phyloP scores from a whole-genome alignment of 2,113 vertebrate species.

The Syngnathus scovelli region DNA sequence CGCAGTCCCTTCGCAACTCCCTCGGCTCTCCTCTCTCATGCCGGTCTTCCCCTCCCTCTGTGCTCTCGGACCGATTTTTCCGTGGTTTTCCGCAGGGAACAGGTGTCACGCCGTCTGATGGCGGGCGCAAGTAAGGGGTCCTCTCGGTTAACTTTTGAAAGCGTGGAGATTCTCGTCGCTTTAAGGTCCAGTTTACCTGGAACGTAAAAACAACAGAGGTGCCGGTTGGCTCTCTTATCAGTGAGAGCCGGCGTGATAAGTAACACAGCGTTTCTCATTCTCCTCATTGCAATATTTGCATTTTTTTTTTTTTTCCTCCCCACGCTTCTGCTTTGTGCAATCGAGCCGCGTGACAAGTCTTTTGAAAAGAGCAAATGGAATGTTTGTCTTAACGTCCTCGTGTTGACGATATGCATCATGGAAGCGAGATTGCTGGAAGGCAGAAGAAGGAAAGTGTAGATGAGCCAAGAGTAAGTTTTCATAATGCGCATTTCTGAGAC shows the following conservation, averaged over 20 bases:
- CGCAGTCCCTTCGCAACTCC: conserved; percentile 24
- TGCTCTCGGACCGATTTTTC: conserved; percentile 35
- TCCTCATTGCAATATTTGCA: conserved; percentile 11
- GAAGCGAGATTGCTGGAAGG: conserved; percentile 16
- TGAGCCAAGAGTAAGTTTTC: background rate
- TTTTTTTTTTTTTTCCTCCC: background rate
- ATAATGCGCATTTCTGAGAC: background rate
- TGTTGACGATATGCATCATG: background rate
- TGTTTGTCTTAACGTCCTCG: conserved; percentile 20
- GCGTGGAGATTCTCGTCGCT: conserved; percentile 21
- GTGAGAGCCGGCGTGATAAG: background rate
- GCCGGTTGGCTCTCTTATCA: conserved; percentile 28
- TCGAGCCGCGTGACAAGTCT: conserved; percentile 30
- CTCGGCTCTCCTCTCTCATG: conserved; percentile 15
- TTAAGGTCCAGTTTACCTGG: conserved; percentile 25
- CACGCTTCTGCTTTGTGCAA: conserved; percentile 10
- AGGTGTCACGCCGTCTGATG: conserved; percentile 54
- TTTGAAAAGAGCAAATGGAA: conserved; percentile 12
- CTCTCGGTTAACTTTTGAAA: conserved; percentile 22
- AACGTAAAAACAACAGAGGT: conserved; percentile 12
- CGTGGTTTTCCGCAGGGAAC: conserved; percentile 36
- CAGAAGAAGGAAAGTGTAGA: background rate
- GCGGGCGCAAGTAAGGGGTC: conserved; percentile 27
- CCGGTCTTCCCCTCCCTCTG: conserved; percentile 19
- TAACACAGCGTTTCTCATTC: conserved; percentile 11